A percentile compares a stretch with the other conserved stretches of the same genome.
Conservation (phyloP, 2,888 invertebrate genomes). For the Rutpela maculata region DNA sequence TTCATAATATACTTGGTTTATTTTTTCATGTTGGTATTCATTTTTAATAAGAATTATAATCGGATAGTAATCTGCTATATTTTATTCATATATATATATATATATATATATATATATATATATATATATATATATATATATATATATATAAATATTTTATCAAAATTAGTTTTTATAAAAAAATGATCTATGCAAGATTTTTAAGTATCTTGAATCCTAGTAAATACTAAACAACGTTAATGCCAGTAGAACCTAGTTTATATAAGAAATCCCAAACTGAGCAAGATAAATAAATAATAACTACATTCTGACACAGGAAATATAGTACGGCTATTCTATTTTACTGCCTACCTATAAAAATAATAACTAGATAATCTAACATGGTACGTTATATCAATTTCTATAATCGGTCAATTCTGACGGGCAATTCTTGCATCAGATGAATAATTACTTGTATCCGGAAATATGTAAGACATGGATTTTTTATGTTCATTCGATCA, state of each 20-base stretch:
- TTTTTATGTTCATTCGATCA: neutral
- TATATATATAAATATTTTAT: no score
- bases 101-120: no score
- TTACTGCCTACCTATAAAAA: slow-evolving; percentile 1
- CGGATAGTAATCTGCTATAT: no score
- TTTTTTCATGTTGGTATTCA: no score
- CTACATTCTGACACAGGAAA: slow-evolving; percentile 24
- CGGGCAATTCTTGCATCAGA: neutral
- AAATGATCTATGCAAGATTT: no score
- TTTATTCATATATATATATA: no score
- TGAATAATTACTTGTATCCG: slow-evolving; percentile 7
- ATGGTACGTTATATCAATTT: slow-evolving; percentile 5
- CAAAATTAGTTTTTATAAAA: no score
- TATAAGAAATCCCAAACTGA: slow-evolving; percentile 21
- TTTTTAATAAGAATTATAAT: no score
- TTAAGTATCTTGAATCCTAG: no score
- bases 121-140: no score
- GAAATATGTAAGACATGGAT: neutral
- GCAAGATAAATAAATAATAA: slow-evolving; percentile 14
- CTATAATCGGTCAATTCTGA: slow-evolving; percentile 1
- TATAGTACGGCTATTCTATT: slow-evolving; percentile 17
- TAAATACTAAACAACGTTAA: no score
- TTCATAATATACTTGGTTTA: no score
- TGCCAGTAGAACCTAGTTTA: neutral
- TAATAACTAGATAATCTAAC: slow-evolving; percentile 6